Conservation (phyloP, 2,888 invertebrate genomes). For the Cryptocheilus praepositus region DNA sequence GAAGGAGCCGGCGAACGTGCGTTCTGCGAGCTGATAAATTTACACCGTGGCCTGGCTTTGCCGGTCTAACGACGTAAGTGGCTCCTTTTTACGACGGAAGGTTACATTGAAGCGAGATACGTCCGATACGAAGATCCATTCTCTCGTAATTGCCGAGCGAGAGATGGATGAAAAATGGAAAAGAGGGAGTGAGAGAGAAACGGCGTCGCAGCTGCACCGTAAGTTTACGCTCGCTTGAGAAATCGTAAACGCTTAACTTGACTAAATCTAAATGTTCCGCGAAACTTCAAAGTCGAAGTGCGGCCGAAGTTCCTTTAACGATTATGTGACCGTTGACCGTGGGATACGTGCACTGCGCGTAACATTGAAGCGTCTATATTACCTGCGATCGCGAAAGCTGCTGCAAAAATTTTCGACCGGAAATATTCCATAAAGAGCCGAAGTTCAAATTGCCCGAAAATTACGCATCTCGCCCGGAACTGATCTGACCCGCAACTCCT, state of each 20-base stretch:
- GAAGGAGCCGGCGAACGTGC: slow-evolving; percentile 9
- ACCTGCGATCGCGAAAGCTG: too few species aligned
- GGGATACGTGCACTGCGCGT: too few species aligned
- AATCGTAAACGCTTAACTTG: slow-evolving; percentile 44
- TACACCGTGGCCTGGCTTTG: slow-evolving; percentile 42
- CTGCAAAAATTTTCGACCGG: too few species aligned
- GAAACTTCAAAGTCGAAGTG: not conserved
- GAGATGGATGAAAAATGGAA: not conserved
- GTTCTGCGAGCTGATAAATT: slow-evolving; percentile 46
- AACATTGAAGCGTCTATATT: too few species aligned
- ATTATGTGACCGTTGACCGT: too few species aligned
- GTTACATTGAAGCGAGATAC: slow-evolving; percentile 44
- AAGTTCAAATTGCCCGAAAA: too few species aligned
- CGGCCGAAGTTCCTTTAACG: too few species aligned
- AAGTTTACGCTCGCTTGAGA: slow-evolving; percentile 37
- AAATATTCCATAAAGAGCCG: too few species aligned
- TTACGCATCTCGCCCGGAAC: too few species aligned
- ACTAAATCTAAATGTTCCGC: slow-evolving; percentile 40
- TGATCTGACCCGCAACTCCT: too few species aligned
- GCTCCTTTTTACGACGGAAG: slow-evolving; percentile 43
- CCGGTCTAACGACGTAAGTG: slow-evolving; percentile 32
- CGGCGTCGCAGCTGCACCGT: slow-evolving; percentile 49
- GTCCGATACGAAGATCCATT: slow-evolving; percentile 15
- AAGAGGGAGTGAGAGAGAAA: not conserved
- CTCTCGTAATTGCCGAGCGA: slow-evolving; percentile 31